These are phyloP conservation scores for Typhlichthys subterraneus DNA, from an alignment of 2,797 vertebrate genomes.

Conservation along the genomic window DNA sequence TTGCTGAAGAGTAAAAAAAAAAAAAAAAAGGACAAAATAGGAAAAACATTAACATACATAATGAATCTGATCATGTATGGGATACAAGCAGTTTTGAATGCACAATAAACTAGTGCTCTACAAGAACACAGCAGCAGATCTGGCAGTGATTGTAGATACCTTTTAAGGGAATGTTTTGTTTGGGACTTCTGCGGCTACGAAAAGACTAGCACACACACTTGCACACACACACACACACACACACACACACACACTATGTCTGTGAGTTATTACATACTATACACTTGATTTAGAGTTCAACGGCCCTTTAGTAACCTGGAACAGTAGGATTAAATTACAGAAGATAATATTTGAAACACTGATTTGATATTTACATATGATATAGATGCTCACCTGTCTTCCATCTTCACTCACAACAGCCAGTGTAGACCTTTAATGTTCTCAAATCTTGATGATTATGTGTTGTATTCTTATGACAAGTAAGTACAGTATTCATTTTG, in stretches of 20 bases:
- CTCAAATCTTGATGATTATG: too few species aligned
- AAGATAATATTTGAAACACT: background rate
- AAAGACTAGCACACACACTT: conserved; percentile 8
- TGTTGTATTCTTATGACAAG: too few species aligned
- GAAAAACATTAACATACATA: background rate
- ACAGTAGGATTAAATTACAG: background rate
- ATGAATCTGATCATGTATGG: conserved; percentile 19
- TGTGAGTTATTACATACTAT: background rate
- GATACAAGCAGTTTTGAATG: conserved; percentile 37
- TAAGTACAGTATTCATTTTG: too few species aligned
- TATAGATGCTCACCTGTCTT: too few species aligned
- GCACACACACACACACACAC: background rate
- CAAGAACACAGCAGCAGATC: conserved; percentile 51
- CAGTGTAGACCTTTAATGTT: too few species aligned
- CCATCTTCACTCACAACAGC: too few species aligned
- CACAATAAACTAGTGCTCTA: conserved; percentile 48
- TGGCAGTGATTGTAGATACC: conserved; percentile 54
- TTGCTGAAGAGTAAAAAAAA: conserved; percentile 4
- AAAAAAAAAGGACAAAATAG: background rate
- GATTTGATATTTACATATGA: too few species aligned
- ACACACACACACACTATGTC: too few species aligned
- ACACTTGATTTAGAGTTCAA: conserved; percentile 9
- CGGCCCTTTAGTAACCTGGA: background rate
- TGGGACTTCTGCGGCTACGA: conserved; percentile 55
- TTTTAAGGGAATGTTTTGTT: conserved; percentile 79